phyloP scores from a whole-genome alignment of 2,888 invertebrate species.

The Apotomis betuletana region DNA sequence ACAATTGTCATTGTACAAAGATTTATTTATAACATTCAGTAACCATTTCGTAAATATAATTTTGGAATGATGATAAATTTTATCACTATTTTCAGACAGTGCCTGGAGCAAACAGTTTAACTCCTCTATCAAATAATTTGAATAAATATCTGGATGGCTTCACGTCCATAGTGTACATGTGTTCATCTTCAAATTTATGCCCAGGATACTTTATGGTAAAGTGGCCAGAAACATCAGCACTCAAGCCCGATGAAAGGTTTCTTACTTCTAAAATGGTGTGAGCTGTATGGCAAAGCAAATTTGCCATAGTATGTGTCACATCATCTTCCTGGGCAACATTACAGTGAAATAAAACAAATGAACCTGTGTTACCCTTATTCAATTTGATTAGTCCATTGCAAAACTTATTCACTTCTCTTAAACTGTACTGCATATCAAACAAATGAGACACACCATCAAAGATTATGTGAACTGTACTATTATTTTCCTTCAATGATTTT shows the following conservation, averaged over 20 bases:
- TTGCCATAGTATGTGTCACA: conserved; percentile 83
- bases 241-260: conserved; percentile 88
- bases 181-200: conserved; percentile 64
- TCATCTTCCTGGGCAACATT: conserved; percentile 84
- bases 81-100: conserved; percentile 54
- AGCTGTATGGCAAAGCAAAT: conserved; percentile 85
- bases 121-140: conserved; percentile 89
- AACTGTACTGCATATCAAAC: conserved; percentile 84
- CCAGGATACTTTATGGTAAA: conserved; percentile 80
- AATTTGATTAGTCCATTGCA: conserved; percentile 74
- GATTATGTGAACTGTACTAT: conserved; percentile 81
- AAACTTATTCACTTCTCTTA: conserved; percentile 79
- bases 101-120: conserved; percentile 89
- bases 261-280: conserved; percentile 85
- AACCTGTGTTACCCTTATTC: conserved; percentile 59
- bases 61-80: not conserved
- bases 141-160: conserved; percentile 82
- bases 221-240: conserved; percentile 88
- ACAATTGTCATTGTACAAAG: not conserved
- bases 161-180: conserved; percentile 58
- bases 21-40: not conserved
- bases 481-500: conserved; percentile 60
- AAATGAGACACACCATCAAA: conserved; percentile 90
- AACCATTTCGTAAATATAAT: not conserved
- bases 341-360: conserved; percentile 81